phyloP scores from a whole-genome alignment of 2,888 invertebrate genomes.

The Argyresthia albistria region DNA sequence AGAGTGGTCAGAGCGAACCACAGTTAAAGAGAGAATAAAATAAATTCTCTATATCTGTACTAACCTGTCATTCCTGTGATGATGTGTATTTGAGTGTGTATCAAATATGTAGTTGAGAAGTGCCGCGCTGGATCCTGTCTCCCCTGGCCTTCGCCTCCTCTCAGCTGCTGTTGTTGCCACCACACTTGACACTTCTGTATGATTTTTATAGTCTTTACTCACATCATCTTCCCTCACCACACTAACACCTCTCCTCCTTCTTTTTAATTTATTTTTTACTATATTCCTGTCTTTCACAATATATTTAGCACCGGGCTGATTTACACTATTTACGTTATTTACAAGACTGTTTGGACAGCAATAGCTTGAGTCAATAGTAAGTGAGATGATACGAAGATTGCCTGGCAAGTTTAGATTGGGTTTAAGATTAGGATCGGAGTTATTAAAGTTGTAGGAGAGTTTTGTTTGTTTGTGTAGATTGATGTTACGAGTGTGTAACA shows the following conservation, averaged over 20 bases:
- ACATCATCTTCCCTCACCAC: slow-evolving; percentile 25
- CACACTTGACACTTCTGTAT: slow-evolving; percentile 23
- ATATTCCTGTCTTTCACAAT: slow-evolving; percentile 17
- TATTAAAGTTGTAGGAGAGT: slow-evolving; percentile 29
- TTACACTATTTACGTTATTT: slow-evolving; percentile 10
- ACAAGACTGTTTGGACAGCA: slow-evolving; percentile 8
- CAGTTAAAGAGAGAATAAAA: too few relatives aligned
- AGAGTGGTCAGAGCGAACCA: too few relatives aligned
- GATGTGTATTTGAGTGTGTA: slow-evolving; percentile 54
- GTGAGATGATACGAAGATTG: slow-evolving; percentile 16
- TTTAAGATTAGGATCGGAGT: slow-evolving; percentile 30
- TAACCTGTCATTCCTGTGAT: slow-evolving; percentile 49
- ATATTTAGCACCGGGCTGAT: slow-evolving; percentile 26
- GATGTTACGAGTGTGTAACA: slow-evolving; percentile 38
- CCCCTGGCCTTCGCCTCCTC: slow-evolving; percentile 46
- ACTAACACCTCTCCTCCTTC: slow-evolving; percentile 41
- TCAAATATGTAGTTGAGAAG: slow-evolving; percentile 63
- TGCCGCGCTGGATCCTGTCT: slow-evolving; percentile 56
- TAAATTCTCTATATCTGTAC: slow-evolving; percentile 9
- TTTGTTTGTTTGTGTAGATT: slow-evolving; percentile 11
- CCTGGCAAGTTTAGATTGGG: slow-evolving; percentile 29
- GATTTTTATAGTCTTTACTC: slow-evolving; percentile 10
- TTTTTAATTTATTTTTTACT: slow-evolving; percentile 27
- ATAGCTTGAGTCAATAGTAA: slow-evolving; percentile 3
- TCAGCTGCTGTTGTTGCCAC: slow-evolving; percentile 22